Evolutionary conservation across 2,113 vertebrate genomes (phyloP).

Genomic region (Anarhynchus alexandrinus): DNA sequence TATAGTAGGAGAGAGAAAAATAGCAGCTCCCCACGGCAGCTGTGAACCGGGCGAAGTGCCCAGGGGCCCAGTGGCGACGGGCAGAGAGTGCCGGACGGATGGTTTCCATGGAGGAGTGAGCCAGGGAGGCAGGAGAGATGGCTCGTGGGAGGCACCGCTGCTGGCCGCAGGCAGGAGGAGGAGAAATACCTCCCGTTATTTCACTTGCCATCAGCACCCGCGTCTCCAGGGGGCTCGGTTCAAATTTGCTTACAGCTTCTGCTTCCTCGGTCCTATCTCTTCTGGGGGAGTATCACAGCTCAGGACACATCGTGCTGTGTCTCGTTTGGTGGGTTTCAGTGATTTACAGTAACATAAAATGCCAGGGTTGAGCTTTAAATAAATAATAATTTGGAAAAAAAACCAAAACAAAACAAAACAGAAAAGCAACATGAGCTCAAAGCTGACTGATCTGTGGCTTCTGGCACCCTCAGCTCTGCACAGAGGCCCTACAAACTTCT

Average conservation of each 20-base stretch:
- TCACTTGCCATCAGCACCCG: background rate
- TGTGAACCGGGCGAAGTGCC: background rate
- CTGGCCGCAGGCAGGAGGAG: fast-evolving
- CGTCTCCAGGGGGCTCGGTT: background rate
- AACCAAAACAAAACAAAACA: background rate
- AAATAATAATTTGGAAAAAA: background rate
- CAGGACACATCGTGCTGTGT: background rate
- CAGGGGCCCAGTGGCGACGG: background rate
- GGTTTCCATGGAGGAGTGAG: constrained; percentile 6
- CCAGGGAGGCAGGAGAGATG: background rate
- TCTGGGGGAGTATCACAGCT: background rate
- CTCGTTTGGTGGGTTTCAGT: background rate
- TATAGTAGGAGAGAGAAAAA: constrained; percentile 12
- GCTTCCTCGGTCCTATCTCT: background rate
- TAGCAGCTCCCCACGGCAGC: background rate
- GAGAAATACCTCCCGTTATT: background rate
- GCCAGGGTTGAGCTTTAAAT: background rate
- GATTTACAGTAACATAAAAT: background rate
- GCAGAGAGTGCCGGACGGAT: fast-evolving
- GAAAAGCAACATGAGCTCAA: background rate
- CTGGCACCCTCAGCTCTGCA: background rate
- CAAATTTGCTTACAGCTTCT: background rate
- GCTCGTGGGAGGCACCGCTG: background rate
- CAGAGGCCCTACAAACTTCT: background rate
- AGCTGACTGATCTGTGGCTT: background rate